Conservation (phyloP, 2,113 vertebrate genomes). For the Pristiophorus japonicus region DNA sequence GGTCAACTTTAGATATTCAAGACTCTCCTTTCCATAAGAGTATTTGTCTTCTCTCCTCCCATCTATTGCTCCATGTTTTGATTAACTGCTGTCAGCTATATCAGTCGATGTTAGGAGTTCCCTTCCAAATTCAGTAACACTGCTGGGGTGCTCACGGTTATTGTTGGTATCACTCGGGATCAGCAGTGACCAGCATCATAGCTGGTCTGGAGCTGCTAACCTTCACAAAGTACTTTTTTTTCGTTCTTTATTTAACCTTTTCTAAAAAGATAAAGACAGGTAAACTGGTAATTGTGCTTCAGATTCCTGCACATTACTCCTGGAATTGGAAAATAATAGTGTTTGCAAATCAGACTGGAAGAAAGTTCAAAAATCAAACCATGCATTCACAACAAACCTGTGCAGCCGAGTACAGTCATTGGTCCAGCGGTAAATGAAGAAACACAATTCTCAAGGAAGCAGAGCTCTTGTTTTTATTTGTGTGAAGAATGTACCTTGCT, state of each 20-base stretch:
- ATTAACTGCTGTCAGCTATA: background rate
- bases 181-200: background rate
- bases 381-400: background rate
- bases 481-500: background rate
- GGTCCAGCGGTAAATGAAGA: background rate
- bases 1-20: background rate
- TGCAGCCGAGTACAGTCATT: background rate
- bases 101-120: background rate
- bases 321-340: background rate
- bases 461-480: background rate
- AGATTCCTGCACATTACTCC: background rate
- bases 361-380: background rate
- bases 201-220: background rate
- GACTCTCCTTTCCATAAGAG: background rate
- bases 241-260: background rate
- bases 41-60: background rate
- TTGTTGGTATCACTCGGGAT: background rate
- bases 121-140: background rate
- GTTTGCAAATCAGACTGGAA: background rate
- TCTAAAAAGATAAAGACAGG: background rate
- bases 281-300: background rate
- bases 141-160: background rate
- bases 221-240: background rate
- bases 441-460: background rate
- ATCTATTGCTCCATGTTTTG: background rate